Percentiles rank a stretch among this genome's conserved stretches.
Conservation (phyloP, 2,888 invertebrate species). For the Caenorhabditis macrosperma region DNA sequence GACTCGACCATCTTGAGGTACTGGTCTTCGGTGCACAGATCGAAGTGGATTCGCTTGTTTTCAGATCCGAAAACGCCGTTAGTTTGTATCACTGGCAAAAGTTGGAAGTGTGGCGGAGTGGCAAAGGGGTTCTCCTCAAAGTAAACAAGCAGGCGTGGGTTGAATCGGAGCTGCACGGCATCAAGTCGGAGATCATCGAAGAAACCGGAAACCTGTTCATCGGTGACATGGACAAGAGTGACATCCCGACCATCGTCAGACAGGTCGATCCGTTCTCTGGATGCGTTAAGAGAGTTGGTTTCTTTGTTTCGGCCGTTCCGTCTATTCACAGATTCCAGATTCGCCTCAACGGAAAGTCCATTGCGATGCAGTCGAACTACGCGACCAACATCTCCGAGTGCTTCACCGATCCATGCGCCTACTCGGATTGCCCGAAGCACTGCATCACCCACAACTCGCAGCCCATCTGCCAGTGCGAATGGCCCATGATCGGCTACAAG, state of each 20-base stretch:
- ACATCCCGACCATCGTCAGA: slow-evolving; percentile 19
- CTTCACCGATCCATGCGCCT: slow-evolving; percentile 65
- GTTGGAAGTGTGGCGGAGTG: slow-evolving; percentile 69
- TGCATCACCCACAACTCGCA: slow-evolving; percentile 59
- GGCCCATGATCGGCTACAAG: slow-evolving; percentile 58
- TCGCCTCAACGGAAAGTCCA: slow-evolving; percentile 57
- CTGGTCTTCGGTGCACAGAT: too few species aligned
- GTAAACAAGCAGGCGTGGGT: slow-evolving; percentile 66
- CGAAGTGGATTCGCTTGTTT: neutral
- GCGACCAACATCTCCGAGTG: slow-evolving; percentile 60
- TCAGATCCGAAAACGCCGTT: slow-evolving; percentile 63
- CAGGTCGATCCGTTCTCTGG: slow-evolving; percentile 54
- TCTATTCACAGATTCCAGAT: slow-evolving; percentile 40
- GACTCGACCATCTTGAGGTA: slow-evolving; percentile 60
- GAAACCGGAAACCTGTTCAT: slow-evolving; percentile 28
- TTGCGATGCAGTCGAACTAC: slow-evolving; percentile 34
- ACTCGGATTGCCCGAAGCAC: slow-evolving; percentile 55
- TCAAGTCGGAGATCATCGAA: slow-evolving; percentile 27
- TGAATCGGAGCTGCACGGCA: slow-evolving; percentile 55
- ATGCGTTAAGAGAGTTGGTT: slow-evolving; percentile 61
- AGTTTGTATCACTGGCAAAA: slow-evolving; percentile 69
- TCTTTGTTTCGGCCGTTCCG: neutral
- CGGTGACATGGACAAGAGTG: slow-evolving; percentile 23
- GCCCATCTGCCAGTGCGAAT: slow-evolving; percentile 63
- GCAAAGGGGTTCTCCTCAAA: slow-evolving; percentile 66